phyloP scores from a whole-genome alignment of 2,888 invertebrate genomes.

The Stenurella melanura region DNA sequence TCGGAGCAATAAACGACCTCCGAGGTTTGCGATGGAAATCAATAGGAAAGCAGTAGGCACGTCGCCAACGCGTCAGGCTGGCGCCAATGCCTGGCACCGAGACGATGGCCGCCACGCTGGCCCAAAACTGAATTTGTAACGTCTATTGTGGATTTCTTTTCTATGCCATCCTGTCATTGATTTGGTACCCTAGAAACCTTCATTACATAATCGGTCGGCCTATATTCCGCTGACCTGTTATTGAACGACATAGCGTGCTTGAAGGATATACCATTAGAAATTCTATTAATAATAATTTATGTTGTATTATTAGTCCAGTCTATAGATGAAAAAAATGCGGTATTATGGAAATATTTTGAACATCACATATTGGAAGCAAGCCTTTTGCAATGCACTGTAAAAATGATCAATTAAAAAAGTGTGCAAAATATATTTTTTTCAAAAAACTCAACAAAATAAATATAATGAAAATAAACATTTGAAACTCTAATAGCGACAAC shows the following conservation, averaged over 20 bases:
- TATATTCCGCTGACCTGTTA: slow-evolving; percentile 1
- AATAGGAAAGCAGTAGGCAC: slow-evolving; percentile 57
- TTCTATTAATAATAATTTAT: too few species aligned
- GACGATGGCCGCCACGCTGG: slow-evolving; percentile 43
- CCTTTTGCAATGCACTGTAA: too few species aligned
- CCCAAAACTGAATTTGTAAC: slow-evolving; percentile 19
- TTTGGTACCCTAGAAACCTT: slow-evolving; percentile 27
- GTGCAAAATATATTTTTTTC: too few species aligned
- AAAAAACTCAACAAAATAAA: too few species aligned
- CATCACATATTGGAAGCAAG: too few species aligned
- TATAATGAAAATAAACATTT: too few species aligned
- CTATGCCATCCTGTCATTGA: slow-evolving; percentile 18
- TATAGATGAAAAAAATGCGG: too few species aligned
- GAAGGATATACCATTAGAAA: not conserved
- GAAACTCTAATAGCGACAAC: too few species aligned
- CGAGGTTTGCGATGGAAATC: slow-evolving; percentile 50
- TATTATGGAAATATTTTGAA: too few species aligned
- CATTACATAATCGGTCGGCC: slow-evolving; percentile 19
- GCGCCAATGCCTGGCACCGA: slow-evolving; percentile 62
- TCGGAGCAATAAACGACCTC: slow-evolving; percentile 36
- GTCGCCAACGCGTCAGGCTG: slow-evolving; percentile 61
- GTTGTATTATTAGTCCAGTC: too few species aligned
- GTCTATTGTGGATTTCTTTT: slow-evolving; percentile 15
- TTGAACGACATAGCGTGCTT: not conserved
- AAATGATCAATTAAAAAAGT: too few species aligned